Conservation (phyloP, 2,888 invertebrate genomes). For the Spialia ferax region DNA sequence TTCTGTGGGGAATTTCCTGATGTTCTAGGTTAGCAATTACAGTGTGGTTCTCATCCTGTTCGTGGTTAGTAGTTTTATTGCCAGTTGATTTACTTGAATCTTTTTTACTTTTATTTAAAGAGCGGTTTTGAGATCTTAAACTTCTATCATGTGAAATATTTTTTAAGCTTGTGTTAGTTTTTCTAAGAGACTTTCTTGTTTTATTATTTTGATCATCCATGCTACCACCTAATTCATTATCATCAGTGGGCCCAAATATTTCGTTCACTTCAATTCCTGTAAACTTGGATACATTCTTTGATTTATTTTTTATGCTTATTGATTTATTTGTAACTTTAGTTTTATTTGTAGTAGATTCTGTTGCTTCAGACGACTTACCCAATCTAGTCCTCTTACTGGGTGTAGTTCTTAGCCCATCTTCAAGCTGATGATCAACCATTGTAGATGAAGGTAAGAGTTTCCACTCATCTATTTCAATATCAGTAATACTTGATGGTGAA, state of each 20-base stretch:
- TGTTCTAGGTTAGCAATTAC: background rate
- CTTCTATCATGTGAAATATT: slow-evolving; percentile 23
- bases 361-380: slow-evolving; percentile 58
- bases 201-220: slow-evolving; percentile 5
- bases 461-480: slow-evolving; percentile 77
- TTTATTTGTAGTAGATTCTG: slow-evolving; percentile 52
- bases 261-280: slow-evolving; percentile 13
- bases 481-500: slow-evolving; percentile 66
- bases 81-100: slow-evolving; percentile 18
- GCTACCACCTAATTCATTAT: background rate
- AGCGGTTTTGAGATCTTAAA: background rate
- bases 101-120: slow-evolving; percentile 5
- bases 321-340: slow-evolving; percentile 54
- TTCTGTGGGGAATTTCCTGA: background rate
- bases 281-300: slow-evolving; percentile 44
- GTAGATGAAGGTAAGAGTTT: slow-evolving; percentile 77
- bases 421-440: slow-evolving; percentile 69
- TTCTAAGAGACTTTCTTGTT: background rate
- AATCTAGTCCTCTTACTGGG: slow-evolving; percentile 58
- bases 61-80: background rate
- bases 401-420: slow-evolving; percentile 58
- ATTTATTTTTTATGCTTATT: slow-evolving; percentile 50
- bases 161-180: background rate
- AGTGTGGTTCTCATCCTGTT: background rate
- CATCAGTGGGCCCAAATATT: slow-evolving; percentile 4